Conservation (phyloP, 2,888 invertebrate genomes). For the Pammene aurita region DNA sequence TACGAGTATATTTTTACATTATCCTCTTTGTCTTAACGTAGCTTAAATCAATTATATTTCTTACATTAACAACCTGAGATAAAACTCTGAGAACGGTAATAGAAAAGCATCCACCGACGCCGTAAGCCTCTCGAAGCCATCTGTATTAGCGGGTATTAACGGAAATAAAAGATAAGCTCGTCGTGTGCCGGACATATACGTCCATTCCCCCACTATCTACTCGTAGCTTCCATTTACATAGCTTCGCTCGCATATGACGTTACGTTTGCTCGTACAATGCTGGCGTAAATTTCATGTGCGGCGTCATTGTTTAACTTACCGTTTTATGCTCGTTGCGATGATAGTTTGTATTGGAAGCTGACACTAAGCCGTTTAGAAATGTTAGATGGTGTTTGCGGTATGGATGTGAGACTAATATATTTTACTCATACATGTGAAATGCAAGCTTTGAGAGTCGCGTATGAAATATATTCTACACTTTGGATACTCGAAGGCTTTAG, state of each 20-base stretch:
- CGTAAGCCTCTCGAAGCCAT: conserved; percentile 32
- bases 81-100: conserved; percentile 4
- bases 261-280: not conserved
- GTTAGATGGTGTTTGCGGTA: conserved; percentile 11
- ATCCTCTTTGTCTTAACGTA: too few species aligned
- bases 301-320: conserved; percentile 30
- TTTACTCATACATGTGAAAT: too few species aligned
- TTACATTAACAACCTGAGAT: not conserved
- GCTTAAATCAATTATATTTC: not conserved
- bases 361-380: conserved; percentile 25
- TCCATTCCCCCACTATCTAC: conserved; percentile 37
- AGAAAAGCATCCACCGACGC: conserved; percentile 23
- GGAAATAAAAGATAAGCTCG: conserved; percentile 41
- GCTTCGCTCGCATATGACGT: conserved; percentile 22
- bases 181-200: conserved; percentile 34
- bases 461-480: too few species aligned
- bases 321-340: conserved; percentile 27
- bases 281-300: conserved; percentile 15
- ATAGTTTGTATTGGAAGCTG: conserved; percentile 30
- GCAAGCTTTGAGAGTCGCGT: too few species aligned
- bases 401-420: not conserved
- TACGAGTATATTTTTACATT: too few species aligned
- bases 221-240: conserved; percentile 18
- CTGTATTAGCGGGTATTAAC: conserved; percentile 40
- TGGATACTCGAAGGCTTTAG: too few species aligned